Evolutionary conservation across 2,797 vertebrate genomes (phyloP).

Genomic region (Takifugu ocellatus): DNA sequence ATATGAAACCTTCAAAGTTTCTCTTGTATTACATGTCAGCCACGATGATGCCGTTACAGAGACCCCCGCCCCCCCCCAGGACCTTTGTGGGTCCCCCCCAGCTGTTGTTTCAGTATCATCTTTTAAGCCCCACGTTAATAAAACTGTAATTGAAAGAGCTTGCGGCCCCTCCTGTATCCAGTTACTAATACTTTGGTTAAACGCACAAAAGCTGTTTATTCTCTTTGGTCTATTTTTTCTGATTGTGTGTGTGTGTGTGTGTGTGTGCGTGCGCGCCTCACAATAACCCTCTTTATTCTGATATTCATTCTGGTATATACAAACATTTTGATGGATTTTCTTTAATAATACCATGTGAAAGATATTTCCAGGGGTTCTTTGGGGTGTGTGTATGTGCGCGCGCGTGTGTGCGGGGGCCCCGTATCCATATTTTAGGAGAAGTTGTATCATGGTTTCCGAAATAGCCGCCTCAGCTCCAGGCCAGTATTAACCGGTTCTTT

Average conservation of each 20-base stretch:
- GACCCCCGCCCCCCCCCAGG: conserved; percentile 48
- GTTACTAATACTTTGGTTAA: conserved; percentile 67
- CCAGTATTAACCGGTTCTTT: conserved; percentile 51
- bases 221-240: conserved; percentile 43
- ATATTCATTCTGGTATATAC: no score
- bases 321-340: no score
- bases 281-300: no score
- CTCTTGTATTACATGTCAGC: conserved; percentile 66
- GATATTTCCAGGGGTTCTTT: no score
- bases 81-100: conserved; percentile 52
- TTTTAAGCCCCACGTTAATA: conserved; percentile 71
- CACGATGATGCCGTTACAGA: conserved; percentile 67
- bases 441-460: conserved; percentile 3
- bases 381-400: no score
- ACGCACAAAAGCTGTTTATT: conserved; percentile 57
- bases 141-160: conserved; percentile 71
- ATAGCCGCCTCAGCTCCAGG: conserved; percentile 44
- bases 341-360: no score
- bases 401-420: no score
- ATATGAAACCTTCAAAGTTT: conserved; percentile 31
- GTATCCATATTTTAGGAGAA: no score
- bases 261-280: no score
- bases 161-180: conserved; percentile 60
- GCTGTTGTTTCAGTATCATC: conserved; percentile 69
- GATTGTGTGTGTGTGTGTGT: conserved; percentile 29